These are phyloP conservation scores for Bradysia coprophila DNA, from an alignment of 1,140 invertebrate genomes.

Conservation along the genomic window DNA sequence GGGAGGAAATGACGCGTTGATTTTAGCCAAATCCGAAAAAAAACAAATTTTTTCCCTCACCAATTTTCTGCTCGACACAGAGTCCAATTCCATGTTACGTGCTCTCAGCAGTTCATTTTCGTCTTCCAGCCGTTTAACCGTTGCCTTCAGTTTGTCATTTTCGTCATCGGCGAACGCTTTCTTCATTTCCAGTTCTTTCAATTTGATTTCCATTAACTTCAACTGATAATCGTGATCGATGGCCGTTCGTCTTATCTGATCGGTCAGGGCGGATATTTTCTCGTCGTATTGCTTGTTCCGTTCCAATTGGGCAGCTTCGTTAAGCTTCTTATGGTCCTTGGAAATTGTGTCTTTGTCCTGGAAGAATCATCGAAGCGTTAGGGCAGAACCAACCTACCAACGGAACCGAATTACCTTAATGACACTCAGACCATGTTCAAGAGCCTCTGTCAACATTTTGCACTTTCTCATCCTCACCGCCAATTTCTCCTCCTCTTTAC, in stretches of 20 bases:
- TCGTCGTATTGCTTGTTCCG: background rate
- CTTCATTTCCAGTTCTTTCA: conserved; percentile 1
- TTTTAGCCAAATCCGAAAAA: no score
- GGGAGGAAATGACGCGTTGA: no score
- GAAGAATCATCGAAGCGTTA: conserved; percentile 1
- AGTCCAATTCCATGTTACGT: no score
- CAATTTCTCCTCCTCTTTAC: background rate
- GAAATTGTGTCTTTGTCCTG: background rate
- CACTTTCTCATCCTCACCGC: no score
- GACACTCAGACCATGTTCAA: no score
- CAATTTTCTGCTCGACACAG: no score
- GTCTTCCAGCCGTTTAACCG: background rate
- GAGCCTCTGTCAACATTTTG: no score
- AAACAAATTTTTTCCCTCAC: no score
- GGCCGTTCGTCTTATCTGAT: background rate
- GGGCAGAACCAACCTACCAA: background rate
- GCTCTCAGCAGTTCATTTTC: no score
- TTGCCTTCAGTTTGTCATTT: conserved; percentile 1
- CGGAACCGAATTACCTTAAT: no score
- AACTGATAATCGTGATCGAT: conserved; percentile 1
- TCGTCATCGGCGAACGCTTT: background rate
- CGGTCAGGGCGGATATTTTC: background rate
- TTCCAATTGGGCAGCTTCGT: background rate
- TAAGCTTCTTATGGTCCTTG: background rate
- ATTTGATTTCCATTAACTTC: background rate